Evolutionary conservation across 2,888 invertebrate species (phyloP).

Genomic region (Terebella lapidaria): DNA sequence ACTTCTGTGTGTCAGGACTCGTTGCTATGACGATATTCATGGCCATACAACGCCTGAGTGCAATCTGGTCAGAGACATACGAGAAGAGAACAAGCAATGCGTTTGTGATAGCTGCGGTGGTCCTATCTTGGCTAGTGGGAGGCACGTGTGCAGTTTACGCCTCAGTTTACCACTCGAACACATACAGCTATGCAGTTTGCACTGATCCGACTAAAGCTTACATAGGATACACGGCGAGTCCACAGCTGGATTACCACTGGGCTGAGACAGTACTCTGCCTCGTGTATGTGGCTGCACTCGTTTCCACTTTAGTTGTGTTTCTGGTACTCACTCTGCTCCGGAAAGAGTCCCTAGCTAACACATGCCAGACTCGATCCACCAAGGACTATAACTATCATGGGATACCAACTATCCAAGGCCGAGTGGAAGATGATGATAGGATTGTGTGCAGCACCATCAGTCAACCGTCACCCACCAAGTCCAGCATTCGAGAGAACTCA

Average conservation of each 20-base stretch:
- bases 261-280: background rate
- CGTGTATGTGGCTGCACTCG: background rate
- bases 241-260: background rate
- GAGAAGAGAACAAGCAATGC: background rate
- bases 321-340: background rate
- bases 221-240: background rate
- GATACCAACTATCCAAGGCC: background rate
- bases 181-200: background rate
- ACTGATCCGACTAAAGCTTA: no score
- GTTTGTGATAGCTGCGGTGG: background rate
- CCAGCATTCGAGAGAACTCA: background rate
- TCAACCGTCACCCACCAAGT: slow-evolving; percentile 1
- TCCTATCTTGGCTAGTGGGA: background rate
- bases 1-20: background rate
- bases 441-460: background rate
- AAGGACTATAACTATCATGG: background rate
- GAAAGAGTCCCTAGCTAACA: background rate
- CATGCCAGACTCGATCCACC: background rate
- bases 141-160: background rate
- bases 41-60: background rate
- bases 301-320: background rate
- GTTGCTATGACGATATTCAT: background rate
- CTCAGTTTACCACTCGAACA: background rate
- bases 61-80: background rate
- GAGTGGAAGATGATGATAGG: background rate